Conservation (phyloP, 2,888 invertebrate species). For the Amiota communis region DNA sequence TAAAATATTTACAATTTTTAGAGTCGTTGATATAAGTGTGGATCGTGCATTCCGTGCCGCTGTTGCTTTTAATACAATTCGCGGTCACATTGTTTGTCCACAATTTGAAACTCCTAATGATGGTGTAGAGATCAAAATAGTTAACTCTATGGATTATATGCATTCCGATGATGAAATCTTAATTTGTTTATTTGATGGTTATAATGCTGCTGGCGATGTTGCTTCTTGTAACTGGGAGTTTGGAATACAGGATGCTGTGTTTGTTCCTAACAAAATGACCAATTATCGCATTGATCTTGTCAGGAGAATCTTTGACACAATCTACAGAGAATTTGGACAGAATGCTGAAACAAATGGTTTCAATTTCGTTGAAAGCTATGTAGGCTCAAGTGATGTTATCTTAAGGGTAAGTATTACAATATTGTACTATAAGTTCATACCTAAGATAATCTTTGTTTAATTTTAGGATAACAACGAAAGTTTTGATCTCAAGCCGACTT, state of each 20-base stretch:
- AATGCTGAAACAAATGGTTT: conserved; percentile 10
- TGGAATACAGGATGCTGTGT: conserved; percentile 23
- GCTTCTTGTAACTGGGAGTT: conserved; percentile 25
- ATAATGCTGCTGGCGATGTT: not conserved
- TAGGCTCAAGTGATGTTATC: conserved; percentile 11
- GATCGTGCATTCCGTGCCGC: conserved; percentile 24
- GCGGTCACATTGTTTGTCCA: conserved; percentile 26
- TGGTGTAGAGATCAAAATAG: not conserved
- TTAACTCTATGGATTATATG: conserved; percentile 21
- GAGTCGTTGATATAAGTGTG: not conserved
- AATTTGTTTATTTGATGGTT: conserved; percentile 24
- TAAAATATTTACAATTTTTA: not conserved
- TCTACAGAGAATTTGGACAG: conserved; percentile 7
- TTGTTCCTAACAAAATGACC: not conserved
- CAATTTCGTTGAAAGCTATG: conserved; percentile 29
- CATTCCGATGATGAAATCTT: not conserved
- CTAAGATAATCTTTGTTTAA: not conserved
- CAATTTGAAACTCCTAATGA: not conserved
- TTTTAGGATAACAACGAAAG: conserved; percentile 28
- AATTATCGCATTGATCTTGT: not conserved
- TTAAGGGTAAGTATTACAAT: conserved; percentile 19
- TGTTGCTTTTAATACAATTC: conserved; percentile 19
- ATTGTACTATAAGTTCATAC: not conserved
- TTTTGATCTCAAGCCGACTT: conserved; percentile 4
- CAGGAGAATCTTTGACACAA: not conserved